Evolutionary conservation across 1,140 invertebrate genomes (phyloP), one percentile per base, ranked within the genome.

Genomic region (Drosophila seguyi): DNA sequence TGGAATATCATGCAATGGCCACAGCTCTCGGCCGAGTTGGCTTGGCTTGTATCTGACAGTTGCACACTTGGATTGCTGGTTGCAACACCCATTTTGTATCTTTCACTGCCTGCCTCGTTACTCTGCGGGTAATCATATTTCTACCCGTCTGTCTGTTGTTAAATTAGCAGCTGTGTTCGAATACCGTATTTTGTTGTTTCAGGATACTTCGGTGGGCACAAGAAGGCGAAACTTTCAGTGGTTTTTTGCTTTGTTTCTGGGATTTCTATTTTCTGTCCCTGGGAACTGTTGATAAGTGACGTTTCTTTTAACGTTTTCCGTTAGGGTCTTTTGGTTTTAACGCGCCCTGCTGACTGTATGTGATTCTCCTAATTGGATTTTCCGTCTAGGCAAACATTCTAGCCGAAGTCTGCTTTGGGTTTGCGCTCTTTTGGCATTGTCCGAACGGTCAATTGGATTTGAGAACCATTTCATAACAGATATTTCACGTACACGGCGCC

Each of bases 11-110:
- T 85, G 78, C 83, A 86, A 86, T 38, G 59, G 50, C 42, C 27
- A 42, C 27, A 14, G 41, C 42, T 8, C 42, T 52, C 63, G 57
- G 55, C 47, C 48, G 39, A 34, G 20, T 60, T 56, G 55, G 25
- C 53, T 41, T 50, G 71, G 58, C 72, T 47, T 50, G 22, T 58
- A 62, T 55, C 55, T 74, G 65, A 31, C 66, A 75, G 72, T 75
- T 76, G 76, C 81, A 84, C 69, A 74, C 67, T 66, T 55, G 45
- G 60, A 42, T 42, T 75, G 72, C 31, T 45, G 65, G 76, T 85
- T 85, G 82, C 82, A 82, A 86, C 82, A 86, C 76, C 76, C 72
- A 58, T 86, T 86, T 85, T 87, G 82, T 82, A 81, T 84, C 62
- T 81, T 77, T 71, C 59, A 68, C 29, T 31, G 61, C 55, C 41